Evolutionary conservation across 2,797 vertebrate genomes (phyloP), one percentile per base, ranked within the genome.

Genomic region (Syngnathus acus): DNA sequence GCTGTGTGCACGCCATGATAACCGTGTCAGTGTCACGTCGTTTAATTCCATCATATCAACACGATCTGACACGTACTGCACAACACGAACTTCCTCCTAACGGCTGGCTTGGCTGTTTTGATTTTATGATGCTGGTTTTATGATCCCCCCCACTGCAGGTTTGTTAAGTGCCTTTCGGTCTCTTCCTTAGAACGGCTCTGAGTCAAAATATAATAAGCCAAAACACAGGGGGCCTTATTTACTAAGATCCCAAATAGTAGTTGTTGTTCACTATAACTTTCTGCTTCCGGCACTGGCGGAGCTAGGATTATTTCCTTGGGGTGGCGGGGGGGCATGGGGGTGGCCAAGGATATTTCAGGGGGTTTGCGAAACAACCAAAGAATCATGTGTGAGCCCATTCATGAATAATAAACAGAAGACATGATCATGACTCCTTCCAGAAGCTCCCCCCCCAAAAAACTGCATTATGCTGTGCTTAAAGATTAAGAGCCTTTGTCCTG

Each of bases 21-120:
- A 68, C 72, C 67, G 55, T 82, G 84, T 82, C 78, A 50, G 67
- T 83, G 81, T 85, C 82, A 83, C 72, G 75, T 67, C 65, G 70
- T 83, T 82, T 78, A 82, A 83, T 82, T 70, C 74, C 68, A 74
- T 83, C 76, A 72, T 14, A 1, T 16, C 16, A 47, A 79, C 69
- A 76, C 50, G 67, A 74, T 72, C 68, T 79, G 76, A 85, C 77
- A 82, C 77, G 72, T 76, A 82, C 69, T 75, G 64, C 69, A 68
- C 47, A 71, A 71, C 69, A 48, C 63, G 68, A 57, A 72, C 65
- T 68, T 62, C 54, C 43, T 43, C 45, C 40, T 26, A 45, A 62
- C n/a, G 40, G 21, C 60, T 45, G 40, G 13, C 21, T 62, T 13
- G 42, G 42, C 60, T 45, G 60, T 42, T 61, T 54, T 69, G 59